These are phyloP conservation scores for Osedax fenrisi DNA, from an alignment of 2,888 invertebrate species.

Conservation along the genomic window DNA sequence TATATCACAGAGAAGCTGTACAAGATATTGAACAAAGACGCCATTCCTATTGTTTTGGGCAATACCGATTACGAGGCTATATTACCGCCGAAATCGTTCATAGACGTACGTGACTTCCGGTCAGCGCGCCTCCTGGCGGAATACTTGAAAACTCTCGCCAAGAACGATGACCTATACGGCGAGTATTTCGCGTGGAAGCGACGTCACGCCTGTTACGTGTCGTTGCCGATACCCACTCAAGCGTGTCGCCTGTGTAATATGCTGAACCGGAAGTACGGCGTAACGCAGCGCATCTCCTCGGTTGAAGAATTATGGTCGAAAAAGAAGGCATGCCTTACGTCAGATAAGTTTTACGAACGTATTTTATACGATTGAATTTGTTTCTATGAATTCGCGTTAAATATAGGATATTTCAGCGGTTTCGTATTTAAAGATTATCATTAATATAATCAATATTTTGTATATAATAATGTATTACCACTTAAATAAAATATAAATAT, in stretches of 20 bases:
- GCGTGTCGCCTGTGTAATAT: background rate
- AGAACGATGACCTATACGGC: slow-evolving; percentile 8
- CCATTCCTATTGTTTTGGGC: slow-evolving; percentile 23
- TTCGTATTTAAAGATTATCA: too few relatives aligned
- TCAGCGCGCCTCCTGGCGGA: slow-evolving; percentile 2
- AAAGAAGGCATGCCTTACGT: background rate
- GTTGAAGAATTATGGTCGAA: background rate
- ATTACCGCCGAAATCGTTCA: slow-evolving; percentile 15
- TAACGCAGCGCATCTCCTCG: background rate
- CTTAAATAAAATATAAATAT: too few relatives aligned
- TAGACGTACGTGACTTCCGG: slow-evolving; percentile 12
- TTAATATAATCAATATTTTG: too few relatives aligned
- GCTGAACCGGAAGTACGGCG: background rate
- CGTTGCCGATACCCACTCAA: background rate
- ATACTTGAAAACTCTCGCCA: slow-evolving; percentile 11
- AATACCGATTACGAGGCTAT: slow-evolving; percentile 15
- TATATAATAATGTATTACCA: too few relatives aligned
- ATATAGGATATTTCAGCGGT: too few relatives aligned
- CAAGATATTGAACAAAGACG: background rate
- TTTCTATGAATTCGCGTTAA: too few relatives aligned
- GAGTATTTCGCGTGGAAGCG: slow-evolving; percentile 23
- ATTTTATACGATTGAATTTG: too few relatives aligned
- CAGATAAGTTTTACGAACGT: too few relatives aligned
- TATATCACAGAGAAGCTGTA: slow-evolving; percentile 22
- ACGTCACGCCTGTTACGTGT: background rate